Evolutionary conservation across 2,888 invertebrate genomes (phyloP).

Genomic region (Catocala nupta): DNA sequence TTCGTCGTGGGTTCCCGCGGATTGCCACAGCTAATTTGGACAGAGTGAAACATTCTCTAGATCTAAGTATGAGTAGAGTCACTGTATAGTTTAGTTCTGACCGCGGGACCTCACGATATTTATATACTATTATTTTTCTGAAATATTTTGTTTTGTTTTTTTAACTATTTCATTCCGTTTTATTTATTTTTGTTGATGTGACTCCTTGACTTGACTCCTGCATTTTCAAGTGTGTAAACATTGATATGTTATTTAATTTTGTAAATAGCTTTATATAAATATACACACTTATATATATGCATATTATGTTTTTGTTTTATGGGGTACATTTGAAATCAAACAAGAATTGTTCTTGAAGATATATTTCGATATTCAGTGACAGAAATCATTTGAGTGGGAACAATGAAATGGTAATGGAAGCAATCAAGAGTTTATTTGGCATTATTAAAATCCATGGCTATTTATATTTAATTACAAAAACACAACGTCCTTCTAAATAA

Average conservation of each 20-base stretch:
- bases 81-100: too few relatives aligned
- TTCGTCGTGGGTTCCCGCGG: slow-evolving; percentile 16
- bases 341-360: background rate
- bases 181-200: slow-evolving; percentile 51
- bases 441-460: too few relatives aligned
- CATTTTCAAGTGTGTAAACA: slow-evolving; percentile 69
- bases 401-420: background rate
- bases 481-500: too few relatives aligned
- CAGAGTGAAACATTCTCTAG: too few relatives aligned
- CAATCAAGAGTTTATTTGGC: background rate
- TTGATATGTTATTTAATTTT: slow-evolving; percentile 77
- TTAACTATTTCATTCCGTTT: slow-evolving; percentile 68
- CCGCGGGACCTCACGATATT: too few relatives aligned
- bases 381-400: background rate
- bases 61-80: too few relatives aligned
- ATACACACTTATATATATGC: slow-evolving; percentile 20
- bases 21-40: too few relatives aligned
- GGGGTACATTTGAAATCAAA: background rate
- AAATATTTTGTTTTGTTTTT: slow-evolving; percentile 49
- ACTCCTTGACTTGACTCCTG: slow-evolving; percentile 46
- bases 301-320: background rate
- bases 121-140: slow-evolving; percentile 54
- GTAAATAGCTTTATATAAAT: slow-evolving; percentile 76
- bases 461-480: too few relatives aligned
- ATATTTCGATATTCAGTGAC: background rate